Conservation (phyloP, 2,113 vertebrate species). For the Eira barbara region DNA sequence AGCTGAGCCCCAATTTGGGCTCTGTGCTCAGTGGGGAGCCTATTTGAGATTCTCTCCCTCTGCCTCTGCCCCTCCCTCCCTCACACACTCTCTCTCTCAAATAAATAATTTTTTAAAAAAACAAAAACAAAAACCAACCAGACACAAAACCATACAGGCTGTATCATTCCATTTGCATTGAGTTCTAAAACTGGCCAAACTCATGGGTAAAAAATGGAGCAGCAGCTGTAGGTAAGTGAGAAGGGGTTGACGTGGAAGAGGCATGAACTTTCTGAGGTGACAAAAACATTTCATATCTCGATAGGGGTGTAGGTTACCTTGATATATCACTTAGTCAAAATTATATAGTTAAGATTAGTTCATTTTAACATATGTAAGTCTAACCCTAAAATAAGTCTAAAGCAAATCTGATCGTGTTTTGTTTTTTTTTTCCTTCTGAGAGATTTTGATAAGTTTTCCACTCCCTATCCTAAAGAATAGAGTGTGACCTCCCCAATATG, state of each 20-base stretch:
- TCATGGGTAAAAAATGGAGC: background rate
- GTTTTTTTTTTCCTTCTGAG: background rate
- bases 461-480: background rate
- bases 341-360: background rate
- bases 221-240: background rate
- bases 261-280: background rate
- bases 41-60: background rate
- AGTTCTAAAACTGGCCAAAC: background rate
- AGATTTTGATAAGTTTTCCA: background rate
- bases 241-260: background rate
- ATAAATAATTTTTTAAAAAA: background rate
- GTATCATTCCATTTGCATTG: background rate
- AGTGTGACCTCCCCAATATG: background rate
- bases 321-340: background rate
- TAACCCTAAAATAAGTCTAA: background rate
- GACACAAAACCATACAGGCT: background rate
- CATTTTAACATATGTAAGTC: background rate
- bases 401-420: background rate
- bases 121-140: background rate
- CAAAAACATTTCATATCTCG: background rate
- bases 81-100: background rate
- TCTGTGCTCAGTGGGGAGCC: background rate
- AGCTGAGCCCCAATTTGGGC: background rate
- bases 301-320: background rate
- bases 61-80: background rate